Base-by-base conservation (phyloP, 1,140 invertebrate genomes). In the Mactra quadrangularis region DNA sequence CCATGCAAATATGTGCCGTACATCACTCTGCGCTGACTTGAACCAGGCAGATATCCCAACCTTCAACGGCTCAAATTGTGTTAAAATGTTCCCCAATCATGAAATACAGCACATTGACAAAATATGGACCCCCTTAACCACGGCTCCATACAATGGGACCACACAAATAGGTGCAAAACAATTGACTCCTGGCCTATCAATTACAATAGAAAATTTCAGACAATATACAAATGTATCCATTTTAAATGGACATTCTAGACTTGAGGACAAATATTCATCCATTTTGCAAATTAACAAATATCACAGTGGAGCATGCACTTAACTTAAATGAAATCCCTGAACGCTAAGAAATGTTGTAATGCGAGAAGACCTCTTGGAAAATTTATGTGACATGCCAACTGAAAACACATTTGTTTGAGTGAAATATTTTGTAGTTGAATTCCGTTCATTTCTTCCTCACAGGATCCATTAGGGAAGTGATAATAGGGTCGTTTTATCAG, bases 341-440 rank as follows among this genome's bases (percentile, higher is more conserved):
- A 50, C 45, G 45, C 29, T 31, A 68, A 41, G 22, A 45, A 19
- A 53, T 22, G 41, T 27, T 55, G 76, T 68, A 78, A 78, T 29
- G 22, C 33, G 47, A 78, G 25, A 78, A 31, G 41, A 68, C 25
- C 45, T 52, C 41, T 47, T 35, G 33, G 59, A 78, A 66, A 64
- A 78, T 78, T 78, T 78, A 78, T 78, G 64, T 68, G 60, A 45
- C 60, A 78, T 22, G 17, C n/a, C 22, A 53, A 78, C 76, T 47
- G 76, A 68, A 68, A 78, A 68, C 60, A 78, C 76, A 78, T 78
- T 78, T 78, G 64, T 64, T 66, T 68, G 55, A 53, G 76, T 52
- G 47, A 55, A 59, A 62, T 52, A 78, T 68, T 60, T 76, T 50
- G 53, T 41, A 38, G 17, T 41, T 38, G 22, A 60, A 62, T 60